These are phyloP conservation scores for Grammomys dolichurus DNA, from an alignment of 2,113 vertebrate species.

Conservation along the genomic window DNA sequence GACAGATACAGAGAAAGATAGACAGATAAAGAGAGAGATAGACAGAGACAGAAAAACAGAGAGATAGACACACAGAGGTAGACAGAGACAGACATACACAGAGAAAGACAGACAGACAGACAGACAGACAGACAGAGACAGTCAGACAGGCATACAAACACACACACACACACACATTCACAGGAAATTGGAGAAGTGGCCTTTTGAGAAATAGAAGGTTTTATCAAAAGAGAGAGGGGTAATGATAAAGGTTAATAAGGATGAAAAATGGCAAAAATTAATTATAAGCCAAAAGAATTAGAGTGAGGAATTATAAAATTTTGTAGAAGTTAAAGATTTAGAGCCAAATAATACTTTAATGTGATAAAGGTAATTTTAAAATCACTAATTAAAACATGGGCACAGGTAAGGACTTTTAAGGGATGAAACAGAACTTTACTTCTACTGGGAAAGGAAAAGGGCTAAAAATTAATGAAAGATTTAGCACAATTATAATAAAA, in stretches of 20 bases:
- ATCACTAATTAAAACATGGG: neutral
- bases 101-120: neutral
- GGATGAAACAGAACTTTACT: neutral
- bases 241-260: neutral
- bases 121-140: neutral
- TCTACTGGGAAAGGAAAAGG: neutral
- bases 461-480: conserved; percentile 9
- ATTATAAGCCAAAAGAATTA: neutral
- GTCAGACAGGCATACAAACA: neutral
- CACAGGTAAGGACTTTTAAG: neutral
- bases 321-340: neutral
- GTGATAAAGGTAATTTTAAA: neutral
- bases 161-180: neutral
- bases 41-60: too few relatives aligned
- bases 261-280: neutral
- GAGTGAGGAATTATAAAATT: neutral
- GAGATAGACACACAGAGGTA: neutral
- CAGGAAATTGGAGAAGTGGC: neutral
- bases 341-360: neutral
- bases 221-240: neutral
- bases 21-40: neutral
- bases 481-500: neutral
- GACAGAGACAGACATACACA: neutral
- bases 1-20: accelerated
- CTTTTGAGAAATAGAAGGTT: neutral